phyloP scores from a whole-genome alignment of 30 jellyfish, hydroid and myxozoan genomes.

The Sanderia malayensis region DNA sequence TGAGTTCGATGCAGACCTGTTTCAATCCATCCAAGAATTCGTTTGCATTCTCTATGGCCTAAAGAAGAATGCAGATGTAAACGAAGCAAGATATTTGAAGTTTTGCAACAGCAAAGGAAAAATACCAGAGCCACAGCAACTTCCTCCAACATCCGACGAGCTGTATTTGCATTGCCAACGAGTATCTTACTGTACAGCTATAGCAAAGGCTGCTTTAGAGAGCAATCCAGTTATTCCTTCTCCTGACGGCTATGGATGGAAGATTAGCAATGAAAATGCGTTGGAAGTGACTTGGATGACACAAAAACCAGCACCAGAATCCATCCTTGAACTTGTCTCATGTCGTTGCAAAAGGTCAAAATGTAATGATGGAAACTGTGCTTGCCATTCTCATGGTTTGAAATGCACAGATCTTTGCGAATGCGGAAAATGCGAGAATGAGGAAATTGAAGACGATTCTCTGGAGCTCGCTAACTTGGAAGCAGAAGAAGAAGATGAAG shows the following conservation, averaged over 20 bases:
- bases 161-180: no score
- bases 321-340: slow-evolving; percentile 31
- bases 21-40: no score
- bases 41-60: no score
- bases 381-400: slow-evolving; percentile 21
- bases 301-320: slow-evolving; percentile 59
- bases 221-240: slow-evolving; percentile 33
- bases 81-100: no score
- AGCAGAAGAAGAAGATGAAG: slow-evolving; percentile 22
- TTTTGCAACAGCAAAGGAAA: slow-evolving; percentile 33
- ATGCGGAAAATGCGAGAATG: slow-evolving; percentile 17
- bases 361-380: slow-evolving; percentile 23
- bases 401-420: slow-evolving; percentile 25
- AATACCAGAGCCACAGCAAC: no score
- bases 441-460: no score
- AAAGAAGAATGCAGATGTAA: no score
- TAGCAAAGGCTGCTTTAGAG: slow-evolving; percentile 36
- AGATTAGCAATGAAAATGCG: no score
- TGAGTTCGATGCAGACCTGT: slow-evolving; percentile 42
- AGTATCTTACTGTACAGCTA: no score
- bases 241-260: slow-evolving; percentile 60
- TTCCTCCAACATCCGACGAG: no score
- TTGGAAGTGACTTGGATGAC: no score
- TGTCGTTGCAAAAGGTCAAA: slow-evolving; percentile 34
- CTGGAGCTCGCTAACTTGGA: no score